Conservation (phyloP, 2,888 invertebrate species). For the Megamerina dolium region DNA sequence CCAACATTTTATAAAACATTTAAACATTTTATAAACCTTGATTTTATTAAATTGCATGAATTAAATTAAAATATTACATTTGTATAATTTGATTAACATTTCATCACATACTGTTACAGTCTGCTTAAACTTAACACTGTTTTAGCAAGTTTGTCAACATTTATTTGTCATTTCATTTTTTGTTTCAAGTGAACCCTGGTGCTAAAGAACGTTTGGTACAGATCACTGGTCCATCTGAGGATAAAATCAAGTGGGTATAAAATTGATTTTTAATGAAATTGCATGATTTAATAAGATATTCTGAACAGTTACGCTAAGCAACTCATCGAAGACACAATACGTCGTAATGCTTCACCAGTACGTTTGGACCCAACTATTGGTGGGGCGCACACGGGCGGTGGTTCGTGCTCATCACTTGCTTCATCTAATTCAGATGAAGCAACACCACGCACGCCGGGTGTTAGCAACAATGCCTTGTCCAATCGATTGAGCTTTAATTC, state of each 20-base stretch:
- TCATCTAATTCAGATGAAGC: constrained; percentile 60
- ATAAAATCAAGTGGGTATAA: constrained; percentile 86
- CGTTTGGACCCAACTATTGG: constrained; percentile 57
- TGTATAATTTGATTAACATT: no score
- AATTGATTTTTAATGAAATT: neutral
- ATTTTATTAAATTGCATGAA: no score
- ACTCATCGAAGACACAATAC: constrained; percentile 90
- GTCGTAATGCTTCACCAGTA: constrained; percentile 89
- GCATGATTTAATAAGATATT: neutral
- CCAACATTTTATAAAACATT: no score
- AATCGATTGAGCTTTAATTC: constrained; percentile 46
- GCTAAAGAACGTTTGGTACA: constrained; percentile 93
- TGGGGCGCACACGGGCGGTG: constrained; percentile 41
- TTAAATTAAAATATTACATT: no score
- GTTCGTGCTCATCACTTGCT: constrained; percentile 73
- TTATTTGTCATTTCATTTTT: no score
- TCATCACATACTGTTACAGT: no score
- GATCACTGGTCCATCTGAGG: constrained; percentile 90
- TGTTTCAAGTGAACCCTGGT: constrained; percentile 92
- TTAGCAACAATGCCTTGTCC: constrained; percentile 31
- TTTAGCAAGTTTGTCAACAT: no score
- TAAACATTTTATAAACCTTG: no score
- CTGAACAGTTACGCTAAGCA: constrained; percentile 77
- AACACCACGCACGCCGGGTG: constrained; percentile 35
- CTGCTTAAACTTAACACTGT: no score